These are phyloP conservation scores for Rhinichthys klamathensis DNA, from an alignment of 2,113 vertebrate genomes.

Conservation along the genomic window DNA sequence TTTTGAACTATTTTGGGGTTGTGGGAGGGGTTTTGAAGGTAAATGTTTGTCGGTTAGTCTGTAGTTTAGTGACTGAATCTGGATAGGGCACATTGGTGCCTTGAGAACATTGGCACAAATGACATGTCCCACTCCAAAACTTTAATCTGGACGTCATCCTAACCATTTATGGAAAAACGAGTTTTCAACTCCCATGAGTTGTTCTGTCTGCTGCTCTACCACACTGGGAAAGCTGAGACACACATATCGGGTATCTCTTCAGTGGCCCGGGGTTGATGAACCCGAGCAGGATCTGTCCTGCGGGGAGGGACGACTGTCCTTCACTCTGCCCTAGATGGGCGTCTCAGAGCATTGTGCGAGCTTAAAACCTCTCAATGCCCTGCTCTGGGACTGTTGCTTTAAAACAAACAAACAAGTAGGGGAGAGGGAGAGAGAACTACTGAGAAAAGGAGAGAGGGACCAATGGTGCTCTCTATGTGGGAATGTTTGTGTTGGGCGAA, in stretches of 20 bases:
- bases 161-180: constrained; percentile 16
- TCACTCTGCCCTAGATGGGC: constrained; percentile 16
- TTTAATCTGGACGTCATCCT: constrained; percentile 18
- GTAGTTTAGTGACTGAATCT: background rate
- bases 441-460: constrained; percentile 11
- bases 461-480: constrained; percentile 49
- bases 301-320: constrained; percentile 19
- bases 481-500: constrained; percentile 60
- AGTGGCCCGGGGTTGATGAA: background rate
- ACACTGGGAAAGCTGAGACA: constrained; percentile 42
- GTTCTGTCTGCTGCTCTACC: background rate
- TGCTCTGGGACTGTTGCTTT: constrained; percentile 47
- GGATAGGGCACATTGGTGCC: background rate
- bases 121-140: background rate
- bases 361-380: constrained; percentile 4
- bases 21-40: background rate
- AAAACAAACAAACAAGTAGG: constrained; percentile 49
- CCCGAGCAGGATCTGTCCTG: constrained; percentile 15
- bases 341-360: background rate
- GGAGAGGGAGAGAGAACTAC: background rate
- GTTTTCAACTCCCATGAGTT: background rate
- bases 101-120: background rate
- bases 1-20: background rate
- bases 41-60: background rate
- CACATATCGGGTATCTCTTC: background rate